These are phyloP conservation scores for Hydrotaea cyrtoneurina DNA, from an alignment of 2,888 invertebrate genomes.

Conservation along the genomic window DNA sequence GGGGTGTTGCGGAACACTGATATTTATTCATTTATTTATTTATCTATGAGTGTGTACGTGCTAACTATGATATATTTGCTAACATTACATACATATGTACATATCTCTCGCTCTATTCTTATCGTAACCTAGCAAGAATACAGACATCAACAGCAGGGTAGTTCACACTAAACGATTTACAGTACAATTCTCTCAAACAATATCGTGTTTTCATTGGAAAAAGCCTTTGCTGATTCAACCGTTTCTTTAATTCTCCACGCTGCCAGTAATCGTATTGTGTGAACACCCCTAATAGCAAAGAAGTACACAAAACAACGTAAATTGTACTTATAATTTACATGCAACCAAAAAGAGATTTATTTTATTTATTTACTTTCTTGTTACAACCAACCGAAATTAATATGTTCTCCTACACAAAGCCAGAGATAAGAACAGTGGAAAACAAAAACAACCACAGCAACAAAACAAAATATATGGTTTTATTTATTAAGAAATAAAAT, in stretches of 20 bases:
- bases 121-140: conserved; percentile 43
- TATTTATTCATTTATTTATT: conserved; percentile 33
- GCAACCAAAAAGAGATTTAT: conserved; percentile 53
- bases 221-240: too few species aligned
- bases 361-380: conserved; percentile 73
- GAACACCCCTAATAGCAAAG: background rate
- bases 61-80: conserved; percentile 51
- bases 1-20: background rate
- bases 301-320: conserved; percentile 9
- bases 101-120: conserved; percentile 33
- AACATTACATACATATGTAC: conserved; percentile 21
- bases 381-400: conserved; percentile 69
- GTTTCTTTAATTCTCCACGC: too few species aligned
- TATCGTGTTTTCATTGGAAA: too few species aligned
- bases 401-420: conserved; percentile 19
- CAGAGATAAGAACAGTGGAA: background rate
- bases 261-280: too few species aligned
- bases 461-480: conserved; percentile 43
- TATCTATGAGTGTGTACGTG: conserved; percentile 39
- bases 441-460: conserved; percentile 16
- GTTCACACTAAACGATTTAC: background rate
- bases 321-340: conserved; percentile 56
- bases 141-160: conserved; percentile 47
- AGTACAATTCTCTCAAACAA: too few species aligned
- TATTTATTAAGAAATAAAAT: conserved; percentile 41